phyloP scores from a whole-genome alignment of 2,113 vertebrate species.

The Dromiciops gliroides region DNA sequence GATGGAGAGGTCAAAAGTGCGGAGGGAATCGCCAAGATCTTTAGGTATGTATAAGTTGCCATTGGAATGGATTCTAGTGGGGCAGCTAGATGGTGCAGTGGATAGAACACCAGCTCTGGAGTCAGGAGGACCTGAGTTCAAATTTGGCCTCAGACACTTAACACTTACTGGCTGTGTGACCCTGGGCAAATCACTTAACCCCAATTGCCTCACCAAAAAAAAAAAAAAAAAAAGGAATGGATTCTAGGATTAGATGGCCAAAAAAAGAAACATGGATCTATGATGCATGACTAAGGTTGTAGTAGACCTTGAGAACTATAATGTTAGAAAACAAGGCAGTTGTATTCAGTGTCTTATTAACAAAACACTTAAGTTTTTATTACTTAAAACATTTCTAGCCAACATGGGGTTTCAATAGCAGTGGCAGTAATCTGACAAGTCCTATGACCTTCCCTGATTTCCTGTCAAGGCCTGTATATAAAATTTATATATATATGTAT shows the following conservation, averaged over 20 bases:
- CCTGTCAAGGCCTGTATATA: neutral
- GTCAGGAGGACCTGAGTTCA: no score
- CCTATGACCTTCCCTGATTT: neutral
- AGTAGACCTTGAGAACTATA: neutral
- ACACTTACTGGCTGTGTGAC: no score
- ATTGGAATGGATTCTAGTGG: neutral
- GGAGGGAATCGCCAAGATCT: constrained; percentile 94
- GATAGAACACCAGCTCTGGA: no score
- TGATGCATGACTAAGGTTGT: neutral
- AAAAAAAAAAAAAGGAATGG: no score
- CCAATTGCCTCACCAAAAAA: no score
- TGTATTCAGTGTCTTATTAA: neutral
- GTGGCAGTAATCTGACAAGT: neutral
- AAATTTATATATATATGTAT: neutral
- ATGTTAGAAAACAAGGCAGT: neutral
- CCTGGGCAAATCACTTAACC: no score
- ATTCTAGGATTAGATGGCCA: neutral
- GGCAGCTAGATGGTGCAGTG: no score
- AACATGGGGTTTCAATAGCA: neutral
- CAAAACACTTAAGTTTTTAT: no score
- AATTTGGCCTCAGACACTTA: no score
- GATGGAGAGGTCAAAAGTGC: constrained; percentile 94
- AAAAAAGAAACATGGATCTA: neutral
- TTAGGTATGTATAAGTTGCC: constrained; percentile 85
- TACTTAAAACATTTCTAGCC: neutral